Percentiles rank a stretch among this genome's conserved stretches.
Conservation (phyloP, 2,888 invertebrate genomes). For the Mimas tiliae region DNA sequence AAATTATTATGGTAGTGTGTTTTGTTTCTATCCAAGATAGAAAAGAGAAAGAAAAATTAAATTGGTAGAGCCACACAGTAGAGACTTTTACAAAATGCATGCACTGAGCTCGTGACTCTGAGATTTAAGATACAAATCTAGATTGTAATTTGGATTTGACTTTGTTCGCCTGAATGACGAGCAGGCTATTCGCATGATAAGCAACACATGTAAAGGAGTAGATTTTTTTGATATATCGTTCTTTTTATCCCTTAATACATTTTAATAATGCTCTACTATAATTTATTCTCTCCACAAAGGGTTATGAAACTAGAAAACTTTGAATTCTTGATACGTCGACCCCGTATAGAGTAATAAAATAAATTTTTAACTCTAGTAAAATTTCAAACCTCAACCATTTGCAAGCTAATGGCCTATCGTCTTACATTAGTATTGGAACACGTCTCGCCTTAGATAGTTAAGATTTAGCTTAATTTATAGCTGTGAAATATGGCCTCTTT, state of each 20-base stretch:
- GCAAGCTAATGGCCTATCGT: constrained; percentile 4
- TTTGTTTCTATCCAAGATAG: not conserved
- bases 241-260: no score
- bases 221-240: no score
- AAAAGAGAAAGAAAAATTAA: not conserved
- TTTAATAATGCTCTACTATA: not conserved
- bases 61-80: not conserved
- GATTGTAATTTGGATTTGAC: no score
- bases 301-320: not conserved
- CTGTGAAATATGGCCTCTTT: not conserved
- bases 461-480: not conserved
- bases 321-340: not conserved
- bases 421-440: not conserved
- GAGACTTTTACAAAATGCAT: no score
- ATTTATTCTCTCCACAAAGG: not conserved
- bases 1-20: not conserved
- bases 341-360: not conserved
- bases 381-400: not conserved
- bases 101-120: no score
- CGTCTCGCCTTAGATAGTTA: not conserved
- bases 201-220: no score
- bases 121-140: no score
- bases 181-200: no score
- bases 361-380: not conserved
- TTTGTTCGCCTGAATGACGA: no score